Conservation (phyloP, 2,113 vertebrate genomes). For the Sphaerodactylus townsendi region DNA sequence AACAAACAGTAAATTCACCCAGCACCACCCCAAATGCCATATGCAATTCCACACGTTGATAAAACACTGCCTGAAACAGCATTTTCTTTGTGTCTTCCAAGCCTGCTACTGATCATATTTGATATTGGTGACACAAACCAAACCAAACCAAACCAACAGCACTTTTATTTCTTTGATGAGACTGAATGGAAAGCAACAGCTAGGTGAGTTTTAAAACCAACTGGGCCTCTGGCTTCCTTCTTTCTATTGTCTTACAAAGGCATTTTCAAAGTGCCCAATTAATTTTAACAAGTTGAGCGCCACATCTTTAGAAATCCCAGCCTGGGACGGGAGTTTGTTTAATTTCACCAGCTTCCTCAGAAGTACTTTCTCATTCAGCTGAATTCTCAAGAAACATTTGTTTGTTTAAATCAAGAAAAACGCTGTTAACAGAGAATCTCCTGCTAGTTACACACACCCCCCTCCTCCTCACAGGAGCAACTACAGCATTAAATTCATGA, state of each 20-base stretch:
- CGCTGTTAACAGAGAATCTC: neutral
- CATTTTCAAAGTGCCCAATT: conserved; percentile 10
- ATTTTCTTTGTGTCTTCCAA: neutral
- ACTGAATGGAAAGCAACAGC: neutral
- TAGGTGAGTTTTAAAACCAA: neutral
- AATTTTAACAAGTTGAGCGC: neutral
- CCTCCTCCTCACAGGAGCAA: neutral
- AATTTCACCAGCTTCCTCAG: conserved; percentile 5
- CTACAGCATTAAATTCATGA: neutral
- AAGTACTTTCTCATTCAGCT: neutral
- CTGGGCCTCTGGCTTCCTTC: neutral
- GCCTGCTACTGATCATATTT: neutral
- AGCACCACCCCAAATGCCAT: neutral
- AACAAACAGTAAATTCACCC: neutral
- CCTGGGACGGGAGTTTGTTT: neutral
- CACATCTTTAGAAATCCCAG: conserved; percentile 22
- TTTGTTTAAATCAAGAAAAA: neutral
- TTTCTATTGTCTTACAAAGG: neutral
- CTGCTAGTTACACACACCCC: neutral
- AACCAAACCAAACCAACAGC: neutral
- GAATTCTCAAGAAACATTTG: neutral
- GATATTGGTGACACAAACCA: neutral
- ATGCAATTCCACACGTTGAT: neutral
- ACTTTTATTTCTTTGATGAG: neutral
- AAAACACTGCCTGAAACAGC: neutral